These are phyloP conservation scores for Blomia tropicalis DNA, from an alignment of 2,888 invertebrate species.

Conservation along the genomic window DNA sequence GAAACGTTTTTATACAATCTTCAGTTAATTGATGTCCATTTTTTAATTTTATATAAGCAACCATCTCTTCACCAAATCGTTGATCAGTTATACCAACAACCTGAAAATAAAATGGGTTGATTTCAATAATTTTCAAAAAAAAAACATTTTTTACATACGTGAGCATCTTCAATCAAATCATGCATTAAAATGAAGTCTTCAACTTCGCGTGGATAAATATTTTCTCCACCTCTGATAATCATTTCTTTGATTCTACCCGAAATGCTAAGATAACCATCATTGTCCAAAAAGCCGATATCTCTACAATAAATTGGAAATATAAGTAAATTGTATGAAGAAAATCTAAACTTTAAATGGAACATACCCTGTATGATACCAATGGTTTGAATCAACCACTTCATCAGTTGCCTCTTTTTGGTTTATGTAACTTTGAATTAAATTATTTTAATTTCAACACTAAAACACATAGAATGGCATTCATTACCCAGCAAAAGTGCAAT, in stretches of 20 bases:
- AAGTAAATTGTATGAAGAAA: not conserved
- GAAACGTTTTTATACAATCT: constrained; percentile 45
- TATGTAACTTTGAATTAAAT: too few relatives aligned
- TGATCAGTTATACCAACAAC: constrained; percentile 42
- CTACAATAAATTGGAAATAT: constrained; percentile 12
- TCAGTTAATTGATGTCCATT: constrained; percentile 41
- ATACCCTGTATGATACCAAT: constrained; percentile 61
- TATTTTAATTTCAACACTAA: too few relatives aligned
- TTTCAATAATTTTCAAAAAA: not conserved
- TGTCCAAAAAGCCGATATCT: constrained; percentile 36
- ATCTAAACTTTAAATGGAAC: constrained; percentile 37
- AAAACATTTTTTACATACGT: constrained; percentile 22
- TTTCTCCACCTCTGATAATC: constrained; percentile 43
- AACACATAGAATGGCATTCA: too few relatives aligned
- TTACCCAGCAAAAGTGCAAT: constrained; percentile 62
- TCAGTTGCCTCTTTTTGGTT: constrained; percentile 56
- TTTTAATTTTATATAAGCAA: constrained; percentile 44
- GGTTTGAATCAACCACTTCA: constrained; percentile 47
- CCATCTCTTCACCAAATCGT: constrained; percentile 42
- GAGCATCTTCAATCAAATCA: constrained; percentile 23
- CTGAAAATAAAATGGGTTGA: constrained; percentile 21
- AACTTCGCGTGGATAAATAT: constrained; percentile 42
- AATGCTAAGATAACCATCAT: constrained; percentile 39
- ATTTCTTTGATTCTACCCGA: constrained; percentile 42
- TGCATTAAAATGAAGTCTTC: constrained; percentile 38